Evolutionary conservation across 2,113 vertebrate genomes (phyloP).

Genomic region (Numenius arquata): DNA sequence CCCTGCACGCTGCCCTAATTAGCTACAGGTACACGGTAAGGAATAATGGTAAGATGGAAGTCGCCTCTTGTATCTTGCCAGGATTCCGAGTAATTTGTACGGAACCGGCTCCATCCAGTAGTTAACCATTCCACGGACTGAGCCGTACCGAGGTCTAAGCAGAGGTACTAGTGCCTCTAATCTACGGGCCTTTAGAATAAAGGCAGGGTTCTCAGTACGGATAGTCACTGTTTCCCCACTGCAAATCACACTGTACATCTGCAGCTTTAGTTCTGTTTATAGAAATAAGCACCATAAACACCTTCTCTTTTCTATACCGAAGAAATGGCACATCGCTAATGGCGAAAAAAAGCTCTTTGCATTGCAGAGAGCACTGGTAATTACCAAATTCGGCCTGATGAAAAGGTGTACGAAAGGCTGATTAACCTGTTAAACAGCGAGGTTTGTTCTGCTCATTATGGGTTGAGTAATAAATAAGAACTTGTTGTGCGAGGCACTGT

Average conservation of each 20-base stretch:
- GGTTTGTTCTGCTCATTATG: neutral
- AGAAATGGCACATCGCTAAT: neutral
- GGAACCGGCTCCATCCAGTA: neutral
- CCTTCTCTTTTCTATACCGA: neutral
- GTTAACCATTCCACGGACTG: neutral
- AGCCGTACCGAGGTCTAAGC: neutral
- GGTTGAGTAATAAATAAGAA: neutral
- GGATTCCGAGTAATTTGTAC: neutral
- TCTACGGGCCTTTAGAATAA: neutral
- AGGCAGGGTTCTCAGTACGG: neutral
- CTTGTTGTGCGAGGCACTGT: neutral
- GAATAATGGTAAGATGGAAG: neutral
- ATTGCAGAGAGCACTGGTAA: neutral
- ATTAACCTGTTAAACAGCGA: neutral
- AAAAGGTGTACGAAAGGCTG: neutral
- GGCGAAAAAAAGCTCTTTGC: neutral
- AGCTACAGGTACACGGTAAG: neutral
- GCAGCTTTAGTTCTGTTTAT: neutral
- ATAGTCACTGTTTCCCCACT: neutral
- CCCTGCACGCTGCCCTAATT: neutral
- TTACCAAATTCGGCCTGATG: neutral
- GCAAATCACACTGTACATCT: neutral
- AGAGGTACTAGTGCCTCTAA: neutral
- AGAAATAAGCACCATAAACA: neutral
- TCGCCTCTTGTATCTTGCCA: neutral